phyloP scores from a whole-genome alignment of 2,888 invertebrate genomes.

The Plebejus argus region DNA sequence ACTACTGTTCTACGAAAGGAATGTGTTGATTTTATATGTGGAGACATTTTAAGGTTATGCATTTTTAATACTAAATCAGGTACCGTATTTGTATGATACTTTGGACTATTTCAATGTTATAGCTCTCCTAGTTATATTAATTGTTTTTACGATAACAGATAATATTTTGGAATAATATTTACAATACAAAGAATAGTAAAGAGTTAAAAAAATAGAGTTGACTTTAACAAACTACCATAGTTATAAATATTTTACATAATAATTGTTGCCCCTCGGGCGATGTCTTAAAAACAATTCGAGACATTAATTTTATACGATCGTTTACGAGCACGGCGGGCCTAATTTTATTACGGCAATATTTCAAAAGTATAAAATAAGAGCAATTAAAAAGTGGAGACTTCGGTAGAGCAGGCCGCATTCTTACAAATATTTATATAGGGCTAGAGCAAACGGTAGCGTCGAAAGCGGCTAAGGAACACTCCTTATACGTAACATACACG shows the following conservation, averaged over 20 bases:
- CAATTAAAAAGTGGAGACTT: constrained; percentile 68
- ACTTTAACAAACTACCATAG: constrained; percentile 35
- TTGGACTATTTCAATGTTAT: neutral
- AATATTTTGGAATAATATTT: no score
- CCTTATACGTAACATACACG: neutral
- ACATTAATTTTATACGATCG: constrained; percentile 55
- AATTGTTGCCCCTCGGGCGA: constrained; percentile 12
- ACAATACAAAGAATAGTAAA: no score
- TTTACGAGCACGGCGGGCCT: constrained; percentile 63
- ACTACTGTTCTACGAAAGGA: neutral
- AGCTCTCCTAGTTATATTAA: neutral
- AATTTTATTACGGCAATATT: constrained; percentile 66
- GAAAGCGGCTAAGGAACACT: constrained; percentile 54
- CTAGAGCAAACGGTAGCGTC: constrained; percentile 74
- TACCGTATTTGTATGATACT: neutral
- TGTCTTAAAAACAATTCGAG: constrained; percentile 51
- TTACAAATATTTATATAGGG: constrained; percentile 74
- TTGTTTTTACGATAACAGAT: no score
- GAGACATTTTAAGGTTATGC: neutral
- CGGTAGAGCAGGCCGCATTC: constrained; percentile 65
- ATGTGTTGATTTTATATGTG: neutral
- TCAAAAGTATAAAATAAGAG: constrained; percentile 70
- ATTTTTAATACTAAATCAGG: neutral
- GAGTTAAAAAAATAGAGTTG: no score
- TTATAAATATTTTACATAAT: constrained; percentile 42